A percentile compares a stretch with the other conserved stretches of the same genome.
Conservation (phyloP, 1,140 invertebrate genomes). For the Sycophila sp. region DNA sequence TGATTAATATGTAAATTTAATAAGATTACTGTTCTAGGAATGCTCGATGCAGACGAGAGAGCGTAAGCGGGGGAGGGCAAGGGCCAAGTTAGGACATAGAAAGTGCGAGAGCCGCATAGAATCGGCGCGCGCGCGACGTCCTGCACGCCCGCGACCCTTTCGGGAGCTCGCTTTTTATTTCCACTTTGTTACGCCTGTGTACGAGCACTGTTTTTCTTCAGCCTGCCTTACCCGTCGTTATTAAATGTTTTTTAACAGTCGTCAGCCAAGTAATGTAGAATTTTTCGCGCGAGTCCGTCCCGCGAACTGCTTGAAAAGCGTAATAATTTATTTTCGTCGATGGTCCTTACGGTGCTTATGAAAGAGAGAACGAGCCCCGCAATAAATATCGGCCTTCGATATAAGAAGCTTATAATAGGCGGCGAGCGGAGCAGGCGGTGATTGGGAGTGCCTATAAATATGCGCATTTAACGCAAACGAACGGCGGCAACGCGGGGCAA, state of each 20-base stretch:
- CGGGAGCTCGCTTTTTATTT: background rate
- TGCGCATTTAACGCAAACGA: conserved; percentile 19
- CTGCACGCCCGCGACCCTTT: background rate
- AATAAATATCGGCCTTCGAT: conserved; percentile 20
- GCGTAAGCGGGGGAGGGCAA: conserved; percentile 33
- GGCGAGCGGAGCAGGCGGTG: background rate
- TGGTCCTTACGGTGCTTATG: background rate
- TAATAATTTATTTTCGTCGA: conserved; percentile 17
- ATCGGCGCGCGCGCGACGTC: background rate
- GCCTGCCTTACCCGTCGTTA: background rate
- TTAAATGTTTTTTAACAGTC: background rate
- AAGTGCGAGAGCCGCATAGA: too few species aligned
- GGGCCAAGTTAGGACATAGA: conserved; percentile 40
- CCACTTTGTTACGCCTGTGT: too few species aligned
- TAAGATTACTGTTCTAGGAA: conserved; percentile 88
- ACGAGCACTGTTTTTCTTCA: background rate
- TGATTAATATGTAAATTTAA: conserved; percentile 98
- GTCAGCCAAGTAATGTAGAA: background rate
- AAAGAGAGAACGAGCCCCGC: background rate
- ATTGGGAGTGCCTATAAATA: conserved; percentile 25
- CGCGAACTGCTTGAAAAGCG: background rate
- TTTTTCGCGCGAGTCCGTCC: background rate
- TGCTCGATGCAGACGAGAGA: conserved; percentile 64
- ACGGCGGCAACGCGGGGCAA: background rate
- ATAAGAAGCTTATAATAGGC: conserved; percentile 32